Conservation (phyloP, 1,140 invertebrate genomes). For the Gonatopus flavifemur region DNA sequence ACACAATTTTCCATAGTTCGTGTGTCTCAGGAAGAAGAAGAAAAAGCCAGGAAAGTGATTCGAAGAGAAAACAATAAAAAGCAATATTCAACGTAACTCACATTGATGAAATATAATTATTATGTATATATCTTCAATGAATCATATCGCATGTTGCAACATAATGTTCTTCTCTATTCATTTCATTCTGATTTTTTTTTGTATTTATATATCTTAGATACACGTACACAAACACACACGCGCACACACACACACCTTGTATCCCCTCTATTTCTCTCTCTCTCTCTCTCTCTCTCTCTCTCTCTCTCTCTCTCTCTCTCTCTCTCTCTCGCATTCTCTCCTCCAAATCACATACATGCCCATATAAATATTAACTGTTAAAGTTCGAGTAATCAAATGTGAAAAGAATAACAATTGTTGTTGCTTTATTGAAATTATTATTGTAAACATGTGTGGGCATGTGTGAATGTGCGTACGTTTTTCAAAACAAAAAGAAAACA, state of each 20-base stretch:
- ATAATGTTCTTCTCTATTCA: conserved; percentile 6
- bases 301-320: conserved; percentile 13
- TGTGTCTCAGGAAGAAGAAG: conserved; percentile 36
- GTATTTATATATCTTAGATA: no score
- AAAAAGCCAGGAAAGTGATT: conserved; percentile 46
- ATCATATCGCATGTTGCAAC: conserved; percentile 11
- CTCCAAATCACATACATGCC: conserved; percentile 15
- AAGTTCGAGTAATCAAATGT: conserved; percentile 28
- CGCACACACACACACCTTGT: conserved; percentile 7
- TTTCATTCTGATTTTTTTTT: conserved; percentile 3
- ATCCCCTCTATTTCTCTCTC: conserved; percentile 4
- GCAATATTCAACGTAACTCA: conserved; percentile 37
- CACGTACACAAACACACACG: no score
- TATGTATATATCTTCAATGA: conserved; percentile 11
- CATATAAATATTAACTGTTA: conserved; percentile 24
- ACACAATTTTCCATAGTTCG: conserved; percentile 1
- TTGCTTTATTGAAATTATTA: no score
- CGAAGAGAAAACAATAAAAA: conserved; percentile 47
- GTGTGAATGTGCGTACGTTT: neutral
- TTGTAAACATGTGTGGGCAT: conserved; percentile 9
- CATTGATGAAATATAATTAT: conserved; percentile 7
- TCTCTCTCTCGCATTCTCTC: conserved; percentile 13
- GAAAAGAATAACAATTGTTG: conserved; percentile 40
- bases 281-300: conserved; percentile 8
- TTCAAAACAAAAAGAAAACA: conserved; percentile 1